Conservation (phyloP, 2,113 vertebrate genomes). For the Prionailurus bengalensis region DNA sequence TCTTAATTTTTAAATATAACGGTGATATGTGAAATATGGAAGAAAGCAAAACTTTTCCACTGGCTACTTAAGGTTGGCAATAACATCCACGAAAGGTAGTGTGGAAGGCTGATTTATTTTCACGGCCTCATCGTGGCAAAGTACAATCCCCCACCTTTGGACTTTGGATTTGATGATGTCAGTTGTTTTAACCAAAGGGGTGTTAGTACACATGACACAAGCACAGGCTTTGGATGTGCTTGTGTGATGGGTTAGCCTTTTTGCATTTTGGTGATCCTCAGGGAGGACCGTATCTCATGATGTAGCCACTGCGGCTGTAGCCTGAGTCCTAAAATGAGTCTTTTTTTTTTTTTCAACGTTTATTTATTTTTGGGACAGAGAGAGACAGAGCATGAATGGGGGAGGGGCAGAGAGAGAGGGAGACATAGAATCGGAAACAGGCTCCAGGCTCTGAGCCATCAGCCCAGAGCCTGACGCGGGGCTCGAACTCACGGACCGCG, state of each 20-base stretch:
- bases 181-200: not conserved
- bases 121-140: not conserved
- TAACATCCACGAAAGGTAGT: not conserved
- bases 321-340: not conserved
- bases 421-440: too few species aligned
- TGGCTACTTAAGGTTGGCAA: not conserved
- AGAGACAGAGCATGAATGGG: too few species aligned
- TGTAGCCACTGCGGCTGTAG: not conserved
- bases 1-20: constrained; percentile 44
- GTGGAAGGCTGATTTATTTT: not conserved
- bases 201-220: not conserved
- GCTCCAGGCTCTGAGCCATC: too few species aligned
- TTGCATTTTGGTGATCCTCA: not conserved
- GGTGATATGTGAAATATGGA: not conserved
- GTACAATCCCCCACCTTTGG: not conserved
- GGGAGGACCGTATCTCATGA: not conserved
- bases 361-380: too few species aligned
- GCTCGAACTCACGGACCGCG: too few species aligned
- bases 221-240: not conserved
- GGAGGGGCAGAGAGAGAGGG: too few species aligned
- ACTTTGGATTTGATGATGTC: not conserved
- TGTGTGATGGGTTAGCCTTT: not conserved
- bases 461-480: too few species aligned
- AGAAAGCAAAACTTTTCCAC: not conserved
- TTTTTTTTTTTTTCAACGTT: too few species aligned